phyloP scores from a whole-genome alignment of 2,113 vertebrate species.

The Solea solea region DNA sequence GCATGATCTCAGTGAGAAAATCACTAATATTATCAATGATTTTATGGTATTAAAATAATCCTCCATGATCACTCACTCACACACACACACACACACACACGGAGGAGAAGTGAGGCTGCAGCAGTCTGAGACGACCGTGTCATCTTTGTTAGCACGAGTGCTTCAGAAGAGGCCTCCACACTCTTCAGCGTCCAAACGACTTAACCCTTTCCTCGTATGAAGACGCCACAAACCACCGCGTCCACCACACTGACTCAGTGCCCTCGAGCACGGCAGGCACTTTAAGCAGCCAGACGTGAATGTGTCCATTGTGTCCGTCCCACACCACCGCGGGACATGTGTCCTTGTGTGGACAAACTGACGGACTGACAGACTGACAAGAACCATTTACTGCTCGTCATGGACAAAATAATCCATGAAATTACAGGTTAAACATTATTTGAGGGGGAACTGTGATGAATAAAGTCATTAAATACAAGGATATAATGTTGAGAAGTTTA shows the following conservation, averaged over 20 bases:
- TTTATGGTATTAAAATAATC: conserved; percentile 10
- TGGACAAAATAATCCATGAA: conserved; percentile 69
- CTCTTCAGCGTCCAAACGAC: conserved; percentile 60
- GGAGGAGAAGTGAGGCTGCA: conserved; percentile 12
- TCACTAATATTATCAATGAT: neutral
- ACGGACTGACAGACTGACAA: conserved; percentile 21
- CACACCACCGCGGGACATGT: conserved; percentile 48
- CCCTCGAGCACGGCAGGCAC: conserved; percentile 80
- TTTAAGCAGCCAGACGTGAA: conserved; percentile 79
- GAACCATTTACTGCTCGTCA: conserved; percentile 61
- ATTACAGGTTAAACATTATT: conserved; percentile 74
- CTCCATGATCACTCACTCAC: neutral
- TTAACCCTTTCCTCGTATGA: conserved; percentile 67
- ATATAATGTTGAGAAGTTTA: conserved; percentile 13
- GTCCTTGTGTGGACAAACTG: conserved; percentile 39
- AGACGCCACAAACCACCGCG: conserved; percentile 46
- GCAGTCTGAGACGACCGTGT: conserved; percentile 55
- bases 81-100: no score
- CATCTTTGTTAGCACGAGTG: conserved; percentile 72
- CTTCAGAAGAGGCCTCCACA: conserved; percentile 70
- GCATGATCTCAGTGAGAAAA: conserved; percentile 16
- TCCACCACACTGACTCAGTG: conserved; percentile 64
- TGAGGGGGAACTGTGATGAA: conserved; percentile 9
- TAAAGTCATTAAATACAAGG: conserved; percentile 34
- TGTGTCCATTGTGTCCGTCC: conserved; percentile 75